phyloP scores from a whole-genome alignment of 2,797 vertebrate genomes.

The Bryconaethiops microstoma region DNA sequence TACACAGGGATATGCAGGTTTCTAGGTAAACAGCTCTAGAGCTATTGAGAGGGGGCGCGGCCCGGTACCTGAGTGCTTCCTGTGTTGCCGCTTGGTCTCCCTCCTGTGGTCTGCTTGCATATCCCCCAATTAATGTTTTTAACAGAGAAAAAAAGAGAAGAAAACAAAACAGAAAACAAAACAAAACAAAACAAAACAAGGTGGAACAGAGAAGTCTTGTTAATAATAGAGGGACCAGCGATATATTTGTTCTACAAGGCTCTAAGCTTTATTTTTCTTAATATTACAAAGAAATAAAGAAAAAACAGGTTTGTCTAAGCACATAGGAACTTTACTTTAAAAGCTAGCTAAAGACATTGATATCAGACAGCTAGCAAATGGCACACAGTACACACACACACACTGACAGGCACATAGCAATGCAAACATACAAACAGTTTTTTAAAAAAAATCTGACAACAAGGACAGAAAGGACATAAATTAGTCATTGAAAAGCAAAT shows the following conservation, averaged over 20 bases:
- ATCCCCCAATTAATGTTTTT: constrained; percentile 69
- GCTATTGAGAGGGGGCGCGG: constrained; percentile 53
- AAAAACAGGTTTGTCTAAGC: constrained; percentile 50
- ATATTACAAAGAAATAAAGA: constrained; percentile 35
- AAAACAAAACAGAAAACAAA: constrained; percentile 59
- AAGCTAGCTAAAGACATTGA: constrained; percentile 57
- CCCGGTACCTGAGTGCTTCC: constrained; percentile 80
- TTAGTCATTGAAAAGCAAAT: constrained; percentile 17
- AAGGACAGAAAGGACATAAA: constrained; percentile 2
- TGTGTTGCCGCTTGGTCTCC: constrained; percentile 80
- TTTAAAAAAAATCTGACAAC: background rate
- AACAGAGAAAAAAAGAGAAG: constrained; percentile 65
- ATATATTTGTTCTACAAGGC: constrained; percentile 50
- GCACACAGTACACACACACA: constrained; percentile 28
- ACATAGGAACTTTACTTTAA: constrained; percentile 64
- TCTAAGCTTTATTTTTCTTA: constrained; percentile 42
- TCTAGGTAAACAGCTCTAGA: constrained; percentile 51
- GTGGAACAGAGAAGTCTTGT: constrained; percentile 68
- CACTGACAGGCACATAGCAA: constrained; percentile 17
- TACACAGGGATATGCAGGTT: constrained; percentile 59
- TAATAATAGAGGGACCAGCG: constrained; percentile 67
- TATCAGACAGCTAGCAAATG: constrained; percentile 14
- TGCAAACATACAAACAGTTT: constrained; percentile 16
- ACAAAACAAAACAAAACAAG: constrained; percentile 59
- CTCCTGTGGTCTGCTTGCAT: constrained; percentile 78